These are phyloP conservation scores for Drosophila kepulauana DNA, from an alignment of 1,140 invertebrate genomes.

Conservation along the genomic window DNA sequence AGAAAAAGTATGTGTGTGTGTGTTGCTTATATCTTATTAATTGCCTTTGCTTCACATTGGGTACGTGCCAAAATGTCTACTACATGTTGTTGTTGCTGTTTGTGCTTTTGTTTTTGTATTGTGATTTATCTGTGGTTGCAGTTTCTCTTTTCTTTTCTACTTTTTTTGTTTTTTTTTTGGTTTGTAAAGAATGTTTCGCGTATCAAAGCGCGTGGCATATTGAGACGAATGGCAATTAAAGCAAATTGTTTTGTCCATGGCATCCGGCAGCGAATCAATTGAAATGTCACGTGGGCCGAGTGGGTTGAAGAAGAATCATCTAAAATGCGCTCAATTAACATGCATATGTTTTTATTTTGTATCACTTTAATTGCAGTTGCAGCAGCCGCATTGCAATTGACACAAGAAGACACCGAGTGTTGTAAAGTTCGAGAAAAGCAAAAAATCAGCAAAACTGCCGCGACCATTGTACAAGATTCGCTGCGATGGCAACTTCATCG, in stretches of 20 bases:
- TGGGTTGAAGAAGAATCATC: neutral
- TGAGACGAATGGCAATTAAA: constrained; percentile 38
- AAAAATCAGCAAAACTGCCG: constrained; percentile 68
- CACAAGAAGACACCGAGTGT: constrained; percentile 14
- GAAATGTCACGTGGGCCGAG: constrained; percentile 42
- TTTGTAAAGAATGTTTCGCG: constrained; percentile 16
- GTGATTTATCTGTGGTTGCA: constrained; percentile 21
- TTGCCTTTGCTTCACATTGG: constrained; percentile 10
- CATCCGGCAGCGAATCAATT: constrained; percentile 33
- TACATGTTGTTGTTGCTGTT: constrained; percentile 6
- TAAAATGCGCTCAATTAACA: neutral
- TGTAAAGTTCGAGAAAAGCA: neutral
- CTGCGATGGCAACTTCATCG: constrained; percentile 84
- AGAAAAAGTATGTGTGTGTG: neutral
- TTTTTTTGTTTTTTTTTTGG: too few relatives aligned
- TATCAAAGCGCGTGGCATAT: constrained; percentile 34
- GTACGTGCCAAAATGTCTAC: constrained; percentile 43
- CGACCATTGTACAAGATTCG: constrained; percentile 53
- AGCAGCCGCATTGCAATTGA: constrained; percentile 11
- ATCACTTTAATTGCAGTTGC: constrained; percentile 11
- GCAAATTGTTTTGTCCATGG: constrained; percentile 39
- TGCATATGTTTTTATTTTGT: constrained; percentile 8
- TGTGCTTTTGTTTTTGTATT: constrained; percentile 5
- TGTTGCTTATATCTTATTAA: constrained; percentile 5
- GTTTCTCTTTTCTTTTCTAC: neutral